Base-by-base conservation (phyloP, 2,113 vertebrate genomes). In the Aspidoscelis tigris region DNA sequence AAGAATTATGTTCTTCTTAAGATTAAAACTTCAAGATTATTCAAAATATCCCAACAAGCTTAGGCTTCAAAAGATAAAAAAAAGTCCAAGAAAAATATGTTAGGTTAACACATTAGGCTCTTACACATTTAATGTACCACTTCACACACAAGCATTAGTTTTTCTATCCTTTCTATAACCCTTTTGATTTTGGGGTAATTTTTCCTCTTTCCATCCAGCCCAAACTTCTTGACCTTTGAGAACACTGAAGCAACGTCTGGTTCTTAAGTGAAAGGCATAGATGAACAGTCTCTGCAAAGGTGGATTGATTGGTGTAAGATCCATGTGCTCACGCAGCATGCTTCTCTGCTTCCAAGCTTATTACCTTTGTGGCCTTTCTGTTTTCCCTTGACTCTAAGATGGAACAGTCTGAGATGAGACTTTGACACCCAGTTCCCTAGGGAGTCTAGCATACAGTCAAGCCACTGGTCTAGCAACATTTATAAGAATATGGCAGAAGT, bases 201-300 rank as follows among this genome's bases (percentile, higher is more conserved):
- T 11, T 39, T 4, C 20, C n/a, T 2, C 22, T 73, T 61, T 61
- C 86, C 20, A 2, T 80, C 53, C 44, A 26, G 16, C 1, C 4
- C 1, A 64, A 1, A 77, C 83, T 65, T 24, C 16, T 82, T 89
- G 4, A 76, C 76, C 65, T 89, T 86, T 87, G 33, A n/a, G 4
- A 18, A 0, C 0, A 20, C 6, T 47, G 6, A 50, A 78, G 26
- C 0, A 7, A 78, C 88, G 50, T 24, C 76, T 20, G 68, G 43
- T 16, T 58, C 10, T 78, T 76, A 69, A 82, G 44, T 3, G 73
- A 43, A 85, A 87, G 86, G 53, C 81, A 69, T 58, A 0, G 16
- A 65, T 78, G 7, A 2, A 66, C 55, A 50, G 69, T n/a, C 22
- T 47, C 50, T 73, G 4, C 44, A 76, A 68, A 11, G 14, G 8